Percentiles rank a stretch among this genome's conserved stretches.
Evolutionary conservation across 2,888 invertebrate genomes (phyloP).

Genomic region (Teleogryllus oceanicus): DNA sequence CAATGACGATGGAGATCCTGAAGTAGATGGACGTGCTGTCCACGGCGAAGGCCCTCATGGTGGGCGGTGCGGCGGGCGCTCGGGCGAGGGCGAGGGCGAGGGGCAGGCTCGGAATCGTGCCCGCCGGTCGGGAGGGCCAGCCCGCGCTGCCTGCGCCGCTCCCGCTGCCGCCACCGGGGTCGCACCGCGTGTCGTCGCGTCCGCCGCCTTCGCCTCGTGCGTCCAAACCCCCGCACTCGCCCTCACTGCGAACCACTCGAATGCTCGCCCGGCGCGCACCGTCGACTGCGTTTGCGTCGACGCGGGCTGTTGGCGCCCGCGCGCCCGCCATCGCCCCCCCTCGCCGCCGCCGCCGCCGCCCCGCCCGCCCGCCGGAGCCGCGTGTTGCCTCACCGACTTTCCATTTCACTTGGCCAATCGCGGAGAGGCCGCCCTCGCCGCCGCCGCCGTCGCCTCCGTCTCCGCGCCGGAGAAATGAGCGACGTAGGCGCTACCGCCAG

Average conservation of each 20-base stretch:
- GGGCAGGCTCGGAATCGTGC: not conserved
- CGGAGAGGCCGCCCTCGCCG: not conserved
- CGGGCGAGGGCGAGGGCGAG: not conserved
- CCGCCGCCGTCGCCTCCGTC: not conserved
- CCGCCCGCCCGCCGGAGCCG: not conserved
- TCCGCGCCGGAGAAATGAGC: not conserved
- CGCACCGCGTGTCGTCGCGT: no score
- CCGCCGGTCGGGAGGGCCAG: not conserved
- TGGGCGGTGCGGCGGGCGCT: not conserved
- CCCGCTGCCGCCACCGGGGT: no score
- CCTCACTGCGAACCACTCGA: not conserved
- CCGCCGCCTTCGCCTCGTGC: no score
- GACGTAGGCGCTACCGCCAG: not conserved
- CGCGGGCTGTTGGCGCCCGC: not conserved
- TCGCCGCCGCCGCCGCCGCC: not conserved
- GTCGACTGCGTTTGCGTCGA: not conserved
- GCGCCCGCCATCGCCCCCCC: not conserved
- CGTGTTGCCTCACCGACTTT: conserved; percentile 11
- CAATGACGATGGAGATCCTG: conserved; percentile 28
- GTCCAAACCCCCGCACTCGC: no score
- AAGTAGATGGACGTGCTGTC: conserved; percentile 19
- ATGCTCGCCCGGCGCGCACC: not conserved
- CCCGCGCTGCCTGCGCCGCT: not conserved
- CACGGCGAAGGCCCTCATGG: conserved; percentile 23
- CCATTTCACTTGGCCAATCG: conserved; percentile 10